Evolutionary conservation across 2,888 invertebrate genomes (phyloP), one percentile per base, ranked within the genome.

Genomic region (Polyommatus iphigenia): DNA sequence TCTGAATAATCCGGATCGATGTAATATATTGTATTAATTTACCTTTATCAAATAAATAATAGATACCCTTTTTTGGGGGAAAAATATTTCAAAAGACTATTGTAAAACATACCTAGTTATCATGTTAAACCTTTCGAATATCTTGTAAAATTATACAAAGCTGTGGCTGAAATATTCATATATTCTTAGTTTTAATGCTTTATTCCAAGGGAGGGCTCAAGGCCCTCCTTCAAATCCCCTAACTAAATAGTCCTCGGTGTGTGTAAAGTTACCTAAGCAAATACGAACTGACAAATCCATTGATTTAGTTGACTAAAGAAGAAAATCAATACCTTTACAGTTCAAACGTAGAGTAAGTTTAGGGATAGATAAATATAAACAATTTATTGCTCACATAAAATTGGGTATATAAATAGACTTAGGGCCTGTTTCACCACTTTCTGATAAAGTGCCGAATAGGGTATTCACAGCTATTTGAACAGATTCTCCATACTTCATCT

Each of bases 151-250:
- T 62, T 13, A 24, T 24, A 24, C 24, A 8, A 24, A 24, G 4
- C 13, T 32, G 3, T 24, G 24, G 15, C 6, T 18, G 18, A 32
- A 32, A 32, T 67, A 29, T 67, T 67, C 29, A 29, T 67, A 15
- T 67, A 67, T 67, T 67, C 67, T 67, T 67, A 67, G 62, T 67
- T 67, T 67, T 67, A 67, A 6, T 32, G 67, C 29, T 67, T 67
- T 18, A 29, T 15, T 67, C 67, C 18, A 67, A 67, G 67, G 15
- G 20, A 67, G 29, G 67, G 67, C 15, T 15, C 5, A 67, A 29
- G 1, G 18, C 67, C 10, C 67, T 67, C 29, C 29, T 67, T 67
- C 32, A 67, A 32, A 67, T 67, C 18, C 29, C 15, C 32, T 67
- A 67, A 67, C 67, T 67, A 67, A 67, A 67, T 18, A 67, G 67